Evolutionary conservation across 2,888 invertebrate genomes (phyloP).

Genomic region (Acleris emargana): DNA sequence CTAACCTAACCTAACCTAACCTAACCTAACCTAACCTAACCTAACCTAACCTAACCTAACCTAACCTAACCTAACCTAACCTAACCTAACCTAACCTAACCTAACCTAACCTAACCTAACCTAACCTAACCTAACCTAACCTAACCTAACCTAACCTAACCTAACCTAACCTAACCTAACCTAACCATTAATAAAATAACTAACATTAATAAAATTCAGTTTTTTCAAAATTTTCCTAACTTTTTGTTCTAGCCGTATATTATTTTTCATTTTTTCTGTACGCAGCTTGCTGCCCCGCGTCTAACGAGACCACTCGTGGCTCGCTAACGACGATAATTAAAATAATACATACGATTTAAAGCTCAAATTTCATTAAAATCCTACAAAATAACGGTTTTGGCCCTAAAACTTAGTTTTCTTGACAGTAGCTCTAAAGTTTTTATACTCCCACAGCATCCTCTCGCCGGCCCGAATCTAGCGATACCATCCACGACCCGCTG

Average conservation of each 20-base stretch:
- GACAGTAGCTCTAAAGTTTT: too few relatives aligned
- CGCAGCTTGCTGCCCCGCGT: too few relatives aligned
- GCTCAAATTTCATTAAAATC: too few relatives aligned
- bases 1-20: too few relatives aligned
- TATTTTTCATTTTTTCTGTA: constrained; percentile 29
- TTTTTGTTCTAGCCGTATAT: constrained; percentile 32
- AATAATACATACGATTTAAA: too few relatives aligned
- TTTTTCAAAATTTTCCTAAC: constrained; percentile 35
- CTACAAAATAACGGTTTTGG: too few relatives aligned
- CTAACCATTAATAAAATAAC: constrained; percentile 34
- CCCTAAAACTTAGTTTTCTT: too few relatives aligned
- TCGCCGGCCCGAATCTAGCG: too few relatives aligned
- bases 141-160: constrained; percentile 36
- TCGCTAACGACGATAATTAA: too few relatives aligned
- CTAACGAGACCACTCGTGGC: too few relatives aligned
- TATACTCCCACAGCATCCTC: too few relatives aligned
- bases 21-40: constrained; percentile 35
- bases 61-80: constrained; percentile 38
- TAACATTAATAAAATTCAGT: constrained; percentile 32
- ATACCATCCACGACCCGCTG: too few relatives aligned
- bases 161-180: constrained; percentile 33
- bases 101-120: constrained; percentile 38
- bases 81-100: constrained; percentile 38
- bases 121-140: constrained; percentile 38
- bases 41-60: constrained; percentile 38